Evolutionary conservation across 2,888 invertebrate species (phyloP).

Genomic region (Ephialtes manifestator): DNA sequence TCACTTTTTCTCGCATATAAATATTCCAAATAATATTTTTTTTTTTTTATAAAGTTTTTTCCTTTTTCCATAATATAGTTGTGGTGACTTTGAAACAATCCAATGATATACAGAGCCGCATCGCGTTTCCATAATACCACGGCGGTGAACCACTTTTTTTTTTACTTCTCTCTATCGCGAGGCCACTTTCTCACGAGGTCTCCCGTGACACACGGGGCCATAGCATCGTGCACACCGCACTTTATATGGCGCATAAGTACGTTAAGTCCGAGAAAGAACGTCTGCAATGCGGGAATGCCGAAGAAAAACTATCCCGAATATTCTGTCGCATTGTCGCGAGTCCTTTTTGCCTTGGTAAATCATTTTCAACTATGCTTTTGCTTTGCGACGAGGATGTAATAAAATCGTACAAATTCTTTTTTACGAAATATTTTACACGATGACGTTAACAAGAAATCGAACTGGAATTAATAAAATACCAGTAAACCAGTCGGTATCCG

Average conservation of each 20-base stretch:
- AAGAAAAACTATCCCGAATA: slow-evolving; percentile 49
- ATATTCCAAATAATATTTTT: not conserved
- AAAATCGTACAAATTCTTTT: not conserved
- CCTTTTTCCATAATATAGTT: too few relatives aligned
- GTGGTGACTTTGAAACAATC: slow-evolving; percentile 6
- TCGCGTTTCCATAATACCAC: slow-evolving; percentile 33
- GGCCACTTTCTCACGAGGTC: slow-evolving; percentile 51
- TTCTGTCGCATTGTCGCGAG: slow-evolving; percentile 51
- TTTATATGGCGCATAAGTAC: slow-evolving; percentile 44
- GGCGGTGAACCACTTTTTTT: slow-evolving; percentile 22
- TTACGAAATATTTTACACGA: not conserved
- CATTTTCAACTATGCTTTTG: slow-evolving; percentile 1
- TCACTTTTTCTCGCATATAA: not conserved
- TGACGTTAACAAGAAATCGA: not conserved
- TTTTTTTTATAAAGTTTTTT: not conserved
- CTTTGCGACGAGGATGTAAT: not conserved
- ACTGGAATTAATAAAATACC: not conserved
- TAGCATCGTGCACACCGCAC: slow-evolving; percentile 20
- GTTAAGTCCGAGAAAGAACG: slow-evolving; percentile 38
- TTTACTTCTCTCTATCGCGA: slow-evolving; percentile 42
- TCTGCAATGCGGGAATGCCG: slow-evolving; percentile 58
- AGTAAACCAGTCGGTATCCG: not conserved
- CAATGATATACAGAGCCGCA: slow-evolving; percentile 30
- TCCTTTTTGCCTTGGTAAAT: slow-evolving; percentile 3
- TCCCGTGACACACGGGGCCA: slow-evolving; percentile 31